Base-by-base conservation (phyloP, 2,113 vertebrate genomes). In the Podarcis raffonei region DNA sequence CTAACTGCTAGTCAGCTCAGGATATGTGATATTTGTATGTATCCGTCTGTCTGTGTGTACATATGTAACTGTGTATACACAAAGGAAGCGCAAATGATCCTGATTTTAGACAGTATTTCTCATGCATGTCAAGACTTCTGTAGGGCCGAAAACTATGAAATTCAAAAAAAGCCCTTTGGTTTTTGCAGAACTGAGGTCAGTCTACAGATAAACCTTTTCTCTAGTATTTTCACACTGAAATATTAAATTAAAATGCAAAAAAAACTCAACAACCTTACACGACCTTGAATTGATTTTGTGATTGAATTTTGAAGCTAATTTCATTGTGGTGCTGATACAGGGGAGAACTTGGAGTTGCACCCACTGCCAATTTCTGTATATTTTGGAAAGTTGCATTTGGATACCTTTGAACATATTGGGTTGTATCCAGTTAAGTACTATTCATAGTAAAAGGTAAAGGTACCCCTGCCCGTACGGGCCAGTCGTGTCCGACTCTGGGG, bases 171-270 rank as follows among this genome's bases (percentile, higher is more conserved):
- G 37, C 23, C 68, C 68, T 48, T 27, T 62, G 59, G 57, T 57
- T 76, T 88, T 88, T 62, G 80, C 35, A 87, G 81, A 87, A 80
- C 88, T 57, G 85, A 86, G 83, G 79, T 81, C 79, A 90, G 89
- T 95, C 92, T 92, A 80, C 86, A 84, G 86, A 66, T 84, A 83
- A 12, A 92, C 25, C 92, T 94, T 94, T 95, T 94, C 90, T 92
- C 88, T 83, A 89, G 88, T 86, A 89, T 95, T 95, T 94, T 94
- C 93, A 94, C 93, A 92, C 88, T 78, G 91, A 95, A 92, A 89
- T 94, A 95, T 94, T 93, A 95, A 95, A 92, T 2, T 83, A 76
- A 86, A 42, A 68, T 59, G 78, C 23, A 59, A n/a, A 83, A n/a
- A 83, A 89, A 82, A 23, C 23, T 27, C 68, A 8, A 9, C 68